phyloP scores from a whole-genome alignment of 2,888 invertebrate genomes.

The Pyralis farinalis region DNA sequence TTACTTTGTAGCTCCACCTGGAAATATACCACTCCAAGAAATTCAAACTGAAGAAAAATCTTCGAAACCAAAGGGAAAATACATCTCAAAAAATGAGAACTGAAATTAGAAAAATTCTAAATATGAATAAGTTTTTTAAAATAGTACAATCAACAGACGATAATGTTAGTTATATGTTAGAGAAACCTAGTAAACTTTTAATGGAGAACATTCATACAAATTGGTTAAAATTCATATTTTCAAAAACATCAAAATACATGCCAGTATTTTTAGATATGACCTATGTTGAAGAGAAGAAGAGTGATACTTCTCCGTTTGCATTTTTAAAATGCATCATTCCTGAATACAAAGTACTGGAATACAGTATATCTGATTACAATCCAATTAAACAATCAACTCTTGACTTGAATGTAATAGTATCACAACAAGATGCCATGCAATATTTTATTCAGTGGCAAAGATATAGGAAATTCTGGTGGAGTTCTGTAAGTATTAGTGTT shows the following conservation, averaged over 20 bases:
- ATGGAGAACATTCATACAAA: slow-evolving; percentile 53
- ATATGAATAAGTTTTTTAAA: slow-evolving; percentile 50
- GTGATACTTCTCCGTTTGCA: slow-evolving; percentile 36
- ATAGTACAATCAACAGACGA: slow-evolving; percentile 27
- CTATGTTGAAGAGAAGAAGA: slow-evolving; percentile 9
- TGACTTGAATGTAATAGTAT: slow-evolving; percentile 59
- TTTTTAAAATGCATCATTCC: slow-evolving; percentile 28
- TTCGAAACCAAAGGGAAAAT: slow-evolving; percentile 30
- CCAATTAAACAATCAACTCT: slow-evolving; percentile 36
- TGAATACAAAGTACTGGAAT: slow-evolving; percentile 25
- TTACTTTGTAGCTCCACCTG: slow-evolving; percentile 95
- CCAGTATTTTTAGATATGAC: slow-evolving; percentile 41
- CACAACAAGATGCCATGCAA: slow-evolving; percentile 76
- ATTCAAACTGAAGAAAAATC: slow-evolving; percentile 27
- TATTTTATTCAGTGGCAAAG: slow-evolving; percentile 88
- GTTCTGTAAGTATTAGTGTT: slow-evolving; percentile 78
- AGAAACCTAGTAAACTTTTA: slow-evolving; percentile 48
- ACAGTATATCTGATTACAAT: slow-evolving; percentile 24
- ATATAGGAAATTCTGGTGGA: slow-evolving; percentile 92
- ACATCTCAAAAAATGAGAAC: slow-evolving; percentile 59
- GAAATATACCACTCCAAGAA: slow-evolving; percentile 88
- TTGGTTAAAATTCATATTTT: slow-evolving; percentile 52
- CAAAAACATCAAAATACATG: slow-evolving; percentile 50
- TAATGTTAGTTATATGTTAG: slow-evolving; percentile 33
- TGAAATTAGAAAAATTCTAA: slow-evolving; percentile 45